A percentile compares a stretch with the other conserved stretches of the same genome.
Evolutionary conservation across 2,113 vertebrate species (phyloP).

Genomic region (Bettongia penicillata): DNA sequence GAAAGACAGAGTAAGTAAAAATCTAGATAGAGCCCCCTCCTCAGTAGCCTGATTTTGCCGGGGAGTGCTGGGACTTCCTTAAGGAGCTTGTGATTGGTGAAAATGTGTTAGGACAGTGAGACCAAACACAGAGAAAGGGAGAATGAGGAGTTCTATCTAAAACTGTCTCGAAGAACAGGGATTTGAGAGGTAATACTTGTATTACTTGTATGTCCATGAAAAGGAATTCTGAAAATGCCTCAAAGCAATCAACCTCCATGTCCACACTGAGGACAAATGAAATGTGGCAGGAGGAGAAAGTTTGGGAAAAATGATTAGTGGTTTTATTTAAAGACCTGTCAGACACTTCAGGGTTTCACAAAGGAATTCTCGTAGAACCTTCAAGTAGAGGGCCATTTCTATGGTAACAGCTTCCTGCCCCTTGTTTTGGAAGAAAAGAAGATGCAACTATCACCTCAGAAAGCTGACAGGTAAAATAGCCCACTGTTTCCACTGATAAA

Average conservation of each 20-base stretch:
- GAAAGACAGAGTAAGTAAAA: not conserved
- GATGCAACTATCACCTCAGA: not conserved
- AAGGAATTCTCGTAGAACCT: not conserved
- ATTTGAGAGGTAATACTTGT: not conserved
- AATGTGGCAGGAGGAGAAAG: not conserved
- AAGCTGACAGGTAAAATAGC: conserved; percentile 36
- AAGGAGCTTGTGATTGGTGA: not conserved
- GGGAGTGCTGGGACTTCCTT: not conserved
- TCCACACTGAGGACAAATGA: not conserved
- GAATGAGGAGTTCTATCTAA: not conserved
- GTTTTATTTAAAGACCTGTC: conserved; percentile 12
- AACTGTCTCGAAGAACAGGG: not conserved
- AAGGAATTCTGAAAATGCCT: not conserved
- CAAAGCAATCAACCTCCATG: not conserved
- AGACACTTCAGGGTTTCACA: not conserved
- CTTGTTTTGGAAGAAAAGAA: not conserved
- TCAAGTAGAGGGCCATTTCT: not conserved
- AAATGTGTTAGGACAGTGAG: not conserved
- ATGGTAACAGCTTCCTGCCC: conserved; percentile 12
- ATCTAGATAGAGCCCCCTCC: not conserved
- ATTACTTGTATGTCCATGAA: no score
- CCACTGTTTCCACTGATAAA: not conserved
- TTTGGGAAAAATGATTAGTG: not conserved
- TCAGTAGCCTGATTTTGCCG: not conserved
- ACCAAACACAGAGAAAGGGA: not conserved